Evolutionary conservation across 2,888 invertebrate genomes (phyloP).

Genomic region (Agrochola circellaris): DNA sequence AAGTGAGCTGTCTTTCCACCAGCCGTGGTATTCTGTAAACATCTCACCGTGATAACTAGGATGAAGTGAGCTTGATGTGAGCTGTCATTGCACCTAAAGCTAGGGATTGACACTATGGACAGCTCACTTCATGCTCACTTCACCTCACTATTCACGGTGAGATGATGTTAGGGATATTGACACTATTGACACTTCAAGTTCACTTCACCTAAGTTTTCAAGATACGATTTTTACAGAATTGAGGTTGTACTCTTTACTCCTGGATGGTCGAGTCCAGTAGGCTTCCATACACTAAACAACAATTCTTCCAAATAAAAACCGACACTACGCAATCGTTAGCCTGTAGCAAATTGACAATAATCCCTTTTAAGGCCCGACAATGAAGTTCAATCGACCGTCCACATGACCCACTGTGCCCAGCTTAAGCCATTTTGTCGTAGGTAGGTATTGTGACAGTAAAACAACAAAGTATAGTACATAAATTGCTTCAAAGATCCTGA

Average conservation of each 20-base stretch:
- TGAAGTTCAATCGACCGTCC: slow-evolving; percentile 33
- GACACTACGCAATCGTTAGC: slow-evolving; percentile 6
- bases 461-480: not conserved
- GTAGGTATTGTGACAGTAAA: not conserved
- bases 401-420: not conserved
- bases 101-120: too few relatives aligned
- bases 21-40: too few relatives aligned
- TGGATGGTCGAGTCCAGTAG: not conserved
- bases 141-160: too few relatives aligned
- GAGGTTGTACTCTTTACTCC: not conserved
- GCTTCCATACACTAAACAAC: not conserved
- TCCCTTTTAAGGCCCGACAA: slow-evolving; percentile 45
- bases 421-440: slow-evolving; percentile 29
- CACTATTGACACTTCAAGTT: too few relatives aligned
- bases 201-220: too few relatives aligned
- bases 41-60: too few relatives aligned
- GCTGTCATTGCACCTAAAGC: too few relatives aligned
- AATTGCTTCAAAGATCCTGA: not conserved
- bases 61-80: too few relatives aligned
- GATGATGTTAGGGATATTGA: too few relatives aligned
- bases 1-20: too few relatives aligned
- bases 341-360: slow-evolving; percentile 42
- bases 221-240: too few relatives aligned
- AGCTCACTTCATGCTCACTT: too few relatives aligned
- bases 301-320: slow-evolving; percentile 11